Evolutionary conservation across 2,113 vertebrate species (phyloP).

Genomic region (Callorhinus ursinus): DNA sequence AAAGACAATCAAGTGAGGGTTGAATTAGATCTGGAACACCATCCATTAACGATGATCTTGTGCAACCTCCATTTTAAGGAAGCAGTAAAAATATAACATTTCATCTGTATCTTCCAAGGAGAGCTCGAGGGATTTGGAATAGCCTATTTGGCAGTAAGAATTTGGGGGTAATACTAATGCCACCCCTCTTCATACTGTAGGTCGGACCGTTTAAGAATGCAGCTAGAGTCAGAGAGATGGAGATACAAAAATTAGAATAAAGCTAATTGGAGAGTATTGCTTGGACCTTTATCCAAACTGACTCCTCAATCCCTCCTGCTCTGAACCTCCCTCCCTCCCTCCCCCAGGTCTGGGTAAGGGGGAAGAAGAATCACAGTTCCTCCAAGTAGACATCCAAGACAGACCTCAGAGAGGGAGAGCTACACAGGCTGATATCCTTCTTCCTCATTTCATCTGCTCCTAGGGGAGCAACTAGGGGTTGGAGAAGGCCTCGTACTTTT

Average conservation of each 20-base stretch:
- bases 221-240: neutral
- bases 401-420: neutral
- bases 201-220: neutral
- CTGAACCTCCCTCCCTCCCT: neutral
- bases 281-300: neutral
- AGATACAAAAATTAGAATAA: neutral
- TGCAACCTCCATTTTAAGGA: neutral
- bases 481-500: neutral
- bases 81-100: neutral
- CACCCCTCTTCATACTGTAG: neutral
- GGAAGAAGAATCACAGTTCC: neutral
- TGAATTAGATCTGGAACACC: neutral
- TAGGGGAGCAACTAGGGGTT: no score
- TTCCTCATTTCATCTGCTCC: neutral
- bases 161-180: neutral
- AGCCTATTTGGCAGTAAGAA: neutral
- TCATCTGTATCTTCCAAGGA: neutral
- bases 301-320: accelerated
- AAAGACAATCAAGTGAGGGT: neutral
- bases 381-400: neutral
- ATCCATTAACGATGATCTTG: neutral
- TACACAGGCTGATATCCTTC: neutral
- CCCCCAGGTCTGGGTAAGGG: neutral
- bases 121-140: neutral
- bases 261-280: neutral